Conservation (phyloP, 2,888 invertebrate species). For the Drosophila niveifrons region DNA sequence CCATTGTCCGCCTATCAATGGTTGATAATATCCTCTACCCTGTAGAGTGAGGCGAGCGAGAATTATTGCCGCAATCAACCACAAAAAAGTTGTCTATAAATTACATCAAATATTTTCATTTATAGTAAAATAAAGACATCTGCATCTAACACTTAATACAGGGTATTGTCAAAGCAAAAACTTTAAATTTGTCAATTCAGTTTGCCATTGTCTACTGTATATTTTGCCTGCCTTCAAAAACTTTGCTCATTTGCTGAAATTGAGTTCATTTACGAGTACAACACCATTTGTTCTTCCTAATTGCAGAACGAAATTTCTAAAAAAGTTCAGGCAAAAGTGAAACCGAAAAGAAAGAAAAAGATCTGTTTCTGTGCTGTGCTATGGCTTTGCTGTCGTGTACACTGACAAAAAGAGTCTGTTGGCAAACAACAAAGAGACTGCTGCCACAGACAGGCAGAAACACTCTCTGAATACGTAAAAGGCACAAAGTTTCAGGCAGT, state of each 20-base stretch:
- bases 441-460: constrained; percentile 20
- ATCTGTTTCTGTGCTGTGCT: constrained; percentile 17
- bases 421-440: constrained; percentile 26
- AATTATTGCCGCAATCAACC: background rate
- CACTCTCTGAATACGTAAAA: constrained; percentile 20
- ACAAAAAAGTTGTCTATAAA: background rate
- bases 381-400: constrained; percentile 2
- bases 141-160: background rate
- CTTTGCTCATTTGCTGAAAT: constrained; percentile 61
- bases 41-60: background rate
- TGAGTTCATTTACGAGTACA: constrained; percentile 28
- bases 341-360: constrained; percentile 11
- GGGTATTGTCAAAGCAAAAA: constrained; percentile 14
- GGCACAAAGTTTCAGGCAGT: background rate
- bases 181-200: constrained; percentile 4
- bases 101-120: background rate
- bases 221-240: constrained; percentile 36
- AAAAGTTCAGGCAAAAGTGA: constrained; percentile 36
- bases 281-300: constrained; percentile 50
- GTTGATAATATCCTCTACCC: constrained; percentile 8
- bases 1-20: constrained; percentile 20
- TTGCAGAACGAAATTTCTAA: constrained; percentile 55
- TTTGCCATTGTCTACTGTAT: constrained; percentile 8
- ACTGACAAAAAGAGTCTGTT: constrained; percentile 26
- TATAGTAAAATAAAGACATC: background rate